phyloP scores from a whole-genome alignment of 2,888 invertebrate species.

The Amphipoea oculea region DNA sequence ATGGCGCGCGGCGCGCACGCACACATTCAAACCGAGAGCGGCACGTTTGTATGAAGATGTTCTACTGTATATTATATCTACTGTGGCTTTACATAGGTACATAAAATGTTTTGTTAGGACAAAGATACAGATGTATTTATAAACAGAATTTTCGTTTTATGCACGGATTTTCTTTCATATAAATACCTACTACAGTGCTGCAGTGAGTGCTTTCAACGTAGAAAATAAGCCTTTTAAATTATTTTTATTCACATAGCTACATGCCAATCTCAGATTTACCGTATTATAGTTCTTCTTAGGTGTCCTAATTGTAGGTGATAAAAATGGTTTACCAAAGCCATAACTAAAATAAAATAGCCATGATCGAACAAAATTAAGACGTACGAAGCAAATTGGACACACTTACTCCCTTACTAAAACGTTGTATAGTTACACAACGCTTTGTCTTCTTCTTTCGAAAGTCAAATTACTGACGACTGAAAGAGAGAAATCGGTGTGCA shows the following conservation, averaged over 20 bases:
- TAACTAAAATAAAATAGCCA: not conserved
- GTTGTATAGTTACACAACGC: too few species aligned
- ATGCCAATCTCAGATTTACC: not conserved
- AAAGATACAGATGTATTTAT: not conserved
- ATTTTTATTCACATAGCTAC: not conserved
- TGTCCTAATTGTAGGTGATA: not conserved
- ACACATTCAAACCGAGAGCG: too few species aligned
- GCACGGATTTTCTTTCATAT: not conserved
- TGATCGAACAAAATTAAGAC: not conserved
- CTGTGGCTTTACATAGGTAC: too few species aligned
- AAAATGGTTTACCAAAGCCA: not conserved
- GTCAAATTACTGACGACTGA: too few species aligned
- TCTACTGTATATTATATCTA: too few species aligned
- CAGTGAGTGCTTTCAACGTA: not conserved
- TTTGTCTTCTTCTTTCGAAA: too few species aligned
- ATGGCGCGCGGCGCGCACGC: too few species aligned
- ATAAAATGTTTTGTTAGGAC: not conserved
- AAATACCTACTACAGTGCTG: not conserved
- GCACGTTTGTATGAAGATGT: too few species aligned
- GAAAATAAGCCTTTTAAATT: not conserved
- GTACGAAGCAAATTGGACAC: not conserved
- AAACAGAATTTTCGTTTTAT: not conserved
- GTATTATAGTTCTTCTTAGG: not conserved
- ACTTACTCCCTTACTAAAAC: not conserved
- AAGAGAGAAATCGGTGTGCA: too few species aligned